Percentiles rank a stretch among this genome's conserved stretches.
Conservation (phyloP, 2,797 vertebrate species). For the Heterohyrax brucei region DNA sequence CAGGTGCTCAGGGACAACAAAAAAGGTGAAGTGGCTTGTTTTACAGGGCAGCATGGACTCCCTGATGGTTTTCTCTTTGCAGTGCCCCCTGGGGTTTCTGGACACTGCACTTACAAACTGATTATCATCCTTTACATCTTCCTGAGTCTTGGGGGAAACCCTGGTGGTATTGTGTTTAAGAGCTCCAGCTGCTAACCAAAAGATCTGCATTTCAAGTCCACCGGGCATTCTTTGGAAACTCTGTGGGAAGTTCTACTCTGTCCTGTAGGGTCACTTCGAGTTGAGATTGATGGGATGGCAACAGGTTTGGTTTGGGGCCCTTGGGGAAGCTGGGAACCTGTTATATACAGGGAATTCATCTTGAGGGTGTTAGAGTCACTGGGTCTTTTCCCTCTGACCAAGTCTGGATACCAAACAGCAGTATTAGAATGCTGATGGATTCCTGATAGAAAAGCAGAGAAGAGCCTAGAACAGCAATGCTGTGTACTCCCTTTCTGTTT, state of each 20-base stretch:
- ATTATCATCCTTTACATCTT: not conserved
- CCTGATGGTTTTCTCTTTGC: not conserved
- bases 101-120: not conserved
- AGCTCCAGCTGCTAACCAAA: too few species aligned
- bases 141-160: too few species aligned
- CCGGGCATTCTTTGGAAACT: too few species aligned
- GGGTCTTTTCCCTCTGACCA: not conserved
- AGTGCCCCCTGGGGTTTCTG: constrained; percentile 45
- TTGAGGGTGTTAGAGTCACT: not conserved
- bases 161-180: too few species aligned
- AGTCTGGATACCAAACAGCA: constrained; percentile 16
- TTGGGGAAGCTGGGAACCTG: not conserved
- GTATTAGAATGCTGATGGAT: not conserved
- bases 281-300: too few species aligned
- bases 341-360: not conserved
- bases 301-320: too few species aligned
- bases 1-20: not conserved
- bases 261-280: too few species aligned
- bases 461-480: not conserved
- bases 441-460: not conserved
- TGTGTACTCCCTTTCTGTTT: not conserved
- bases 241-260: too few species aligned
- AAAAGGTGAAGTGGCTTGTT: not conserved
- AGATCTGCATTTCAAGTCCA: too few species aligned
- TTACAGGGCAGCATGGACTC: not conserved